Conservation (phyloP, 2,888 invertebrate species). For the Diaperis boleti region DNA sequence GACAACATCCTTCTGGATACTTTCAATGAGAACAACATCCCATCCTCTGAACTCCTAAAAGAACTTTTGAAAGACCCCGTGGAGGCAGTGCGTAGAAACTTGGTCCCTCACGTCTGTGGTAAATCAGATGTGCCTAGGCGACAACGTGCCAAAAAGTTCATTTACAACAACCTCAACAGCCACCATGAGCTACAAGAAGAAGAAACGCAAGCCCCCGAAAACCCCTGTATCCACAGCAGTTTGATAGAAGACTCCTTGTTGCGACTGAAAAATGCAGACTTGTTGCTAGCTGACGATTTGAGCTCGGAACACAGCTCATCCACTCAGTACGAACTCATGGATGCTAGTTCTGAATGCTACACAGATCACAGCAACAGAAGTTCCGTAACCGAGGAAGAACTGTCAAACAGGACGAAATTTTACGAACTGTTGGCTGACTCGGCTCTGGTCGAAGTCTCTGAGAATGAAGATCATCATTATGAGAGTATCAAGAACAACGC, state of each 20-base stretch:
- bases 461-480: slow-evolving; percentile 77
- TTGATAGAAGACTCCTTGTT: slow-evolving; percentile 76
- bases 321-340: slow-evolving; percentile 82
- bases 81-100: slow-evolving; percentile 80
- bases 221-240: slow-evolving; percentile 72
- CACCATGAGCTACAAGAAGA: slow-evolving; percentile 1
- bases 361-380: slow-evolving; percentile 71
- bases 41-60: slow-evolving; percentile 64
- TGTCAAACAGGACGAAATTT: slow-evolving; percentile 75
- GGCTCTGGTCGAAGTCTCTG: slow-evolving; percentile 77
- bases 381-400: slow-evolving; percentile 73
- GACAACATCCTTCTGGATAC: slow-evolving; percentile 34
- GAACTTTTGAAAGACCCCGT: slow-evolving; percentile 78
- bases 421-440: slow-evolving; percentile 81
- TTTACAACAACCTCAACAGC: slow-evolving; percentile 66
- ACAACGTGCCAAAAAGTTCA: slow-evolving; percentile 57
- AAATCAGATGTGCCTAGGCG: slow-evolving; percentile 68
- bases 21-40: slow-evolving; percentile 47
- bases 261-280: slow-evolving; percentile 68
- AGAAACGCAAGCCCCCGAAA: too few relatives aligned
- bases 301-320: slow-evolving; percentile 70
- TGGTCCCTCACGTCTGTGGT: slow-evolving; percentile 84
- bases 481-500: slow-evolving; percentile 79
- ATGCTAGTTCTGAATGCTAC: slow-evolving; percentile 80
- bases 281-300: slow-evolving; percentile 63